Base-by-base conservation (phyloP, 2,888 invertebrate genomes). In the Anthophora plumipes region DNA sequence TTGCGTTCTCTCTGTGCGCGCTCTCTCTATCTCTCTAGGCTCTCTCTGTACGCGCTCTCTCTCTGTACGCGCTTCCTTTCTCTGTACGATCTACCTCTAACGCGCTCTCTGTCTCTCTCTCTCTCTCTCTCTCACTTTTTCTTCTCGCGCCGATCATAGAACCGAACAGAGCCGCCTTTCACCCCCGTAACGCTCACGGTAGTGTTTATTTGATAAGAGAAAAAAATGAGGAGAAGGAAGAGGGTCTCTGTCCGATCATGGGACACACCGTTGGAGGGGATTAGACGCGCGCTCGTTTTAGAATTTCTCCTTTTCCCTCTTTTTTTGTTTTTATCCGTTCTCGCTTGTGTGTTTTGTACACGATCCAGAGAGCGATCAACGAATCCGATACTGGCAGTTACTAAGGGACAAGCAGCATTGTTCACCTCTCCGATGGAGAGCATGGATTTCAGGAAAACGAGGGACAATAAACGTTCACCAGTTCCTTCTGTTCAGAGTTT, bases 371-470 rank as follows among this genome's bases (percentile, higher is more conserved):
- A 59, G 50, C 78, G 78, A 79, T 79, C 78, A 48, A 70, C 78
- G 78, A 79, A 79, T 66, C 50, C 78, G 79, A 79, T 70, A 79
- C 79, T 70, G 79, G 72, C 66, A 69, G 46, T 67, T 76, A 57
- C 61, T 41, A 55, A 39, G 4, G 20, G 52, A 66, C 68, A 9
- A 43, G 39, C 73, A 31, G 50, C 61, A 69, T 85, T 59, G 57
- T 84, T 80, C 77, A 43, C 25, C 14, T 12, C 57, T 31, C n/a
- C 8, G 31, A 20, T 11, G 14, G 11, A 7, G 31, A 46, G 60
- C 63, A 61, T 69, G 78, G 52, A 77, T 77, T 70, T 70, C 79
- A 60, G 52, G 70, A 59, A 70, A 78, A 64, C 64, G 63, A 77
- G 22, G 41, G 37, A 68, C 71, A 78, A 79, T 70, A 78, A n/a